Percentiles rank a stretch among this genome's conserved stretches.
Conservation (phyloP, 2,113 vertebrate species). For the Halcyon senegalensis region DNA sequence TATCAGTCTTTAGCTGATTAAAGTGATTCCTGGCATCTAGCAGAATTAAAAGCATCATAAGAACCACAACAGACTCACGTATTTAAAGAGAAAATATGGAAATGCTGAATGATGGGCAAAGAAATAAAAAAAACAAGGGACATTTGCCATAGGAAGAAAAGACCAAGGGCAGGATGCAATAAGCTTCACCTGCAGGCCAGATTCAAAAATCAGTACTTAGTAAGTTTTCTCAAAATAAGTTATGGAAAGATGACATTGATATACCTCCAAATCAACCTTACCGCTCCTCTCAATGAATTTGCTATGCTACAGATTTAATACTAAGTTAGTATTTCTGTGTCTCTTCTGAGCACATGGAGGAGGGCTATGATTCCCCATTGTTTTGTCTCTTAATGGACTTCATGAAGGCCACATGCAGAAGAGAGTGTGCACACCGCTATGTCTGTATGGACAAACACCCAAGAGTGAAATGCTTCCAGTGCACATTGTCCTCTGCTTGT, state of each 20-base stretch:
- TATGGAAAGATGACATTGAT: background rate
- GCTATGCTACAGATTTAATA: background rate
- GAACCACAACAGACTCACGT: background rate
- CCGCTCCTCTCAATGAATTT: background rate
- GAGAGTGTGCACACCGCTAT: fast-evolving
- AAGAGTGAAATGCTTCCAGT: background rate
- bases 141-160: background rate
- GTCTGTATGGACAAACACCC: background rate
- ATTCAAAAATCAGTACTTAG: background rate
- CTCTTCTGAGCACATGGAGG: background rate
- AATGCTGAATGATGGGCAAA: background rate
- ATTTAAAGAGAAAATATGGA: background rate
- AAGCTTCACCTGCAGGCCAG: background rate
- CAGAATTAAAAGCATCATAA: background rate
- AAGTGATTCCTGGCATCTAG: background rate
- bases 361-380: background rate
- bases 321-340: background rate
- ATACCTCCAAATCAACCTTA: background rate
- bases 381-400: background rate
- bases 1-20: too few species aligned
- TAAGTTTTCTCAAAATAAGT: background rate
- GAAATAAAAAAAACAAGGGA: background rate
- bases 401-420: background rate
- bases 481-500: background rate
- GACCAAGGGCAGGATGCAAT: background rate